Conservation (phyloP, 1,140 invertebrate genomes). For the Dendrolimus kikuchii region DNA sequence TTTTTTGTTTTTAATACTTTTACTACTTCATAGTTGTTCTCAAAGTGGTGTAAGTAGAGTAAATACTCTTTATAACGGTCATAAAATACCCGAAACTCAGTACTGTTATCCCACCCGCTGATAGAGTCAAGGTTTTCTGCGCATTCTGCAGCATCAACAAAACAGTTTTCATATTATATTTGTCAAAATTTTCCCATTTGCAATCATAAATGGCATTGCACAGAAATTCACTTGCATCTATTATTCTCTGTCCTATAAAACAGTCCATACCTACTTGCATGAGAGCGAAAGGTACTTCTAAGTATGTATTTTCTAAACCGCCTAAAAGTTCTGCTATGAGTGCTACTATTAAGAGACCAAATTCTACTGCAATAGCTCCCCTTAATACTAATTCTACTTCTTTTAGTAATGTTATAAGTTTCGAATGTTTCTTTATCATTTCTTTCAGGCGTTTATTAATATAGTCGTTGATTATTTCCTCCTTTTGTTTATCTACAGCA, state of each 20-base stretch:
- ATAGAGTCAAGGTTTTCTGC: slow-evolving; percentile 36
- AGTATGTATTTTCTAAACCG: slow-evolving; percentile 37
- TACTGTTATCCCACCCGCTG: slow-evolving; percentile 32
- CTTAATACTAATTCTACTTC: slow-evolving; percentile 21
- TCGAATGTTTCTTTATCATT: slow-evolving; percentile 25
- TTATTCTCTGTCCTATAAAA: slow-evolving; percentile 35
- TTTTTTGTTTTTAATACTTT: too few relatives aligned
- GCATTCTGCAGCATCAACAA: slow-evolving; percentile 31
- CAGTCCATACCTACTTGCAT: slow-evolving; percentile 35
- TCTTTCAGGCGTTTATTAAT: slow-evolving; percentile 19
- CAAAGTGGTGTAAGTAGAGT: slow-evolving; percentile 38
- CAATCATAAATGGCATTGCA: slow-evolving; percentile 28
- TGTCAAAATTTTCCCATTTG: slow-evolving; percentile 41
- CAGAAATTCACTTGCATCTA: slow-evolving; percentile 30
- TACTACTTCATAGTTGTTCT: slow-evolving; percentile 17
- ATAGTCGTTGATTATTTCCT: slow-evolving; percentile 22
- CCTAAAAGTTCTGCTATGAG: slow-evolving; percentile 38
- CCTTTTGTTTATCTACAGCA: slow-evolving; percentile 1
- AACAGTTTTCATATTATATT: slow-evolving; percentile 27
- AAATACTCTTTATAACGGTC: slow-evolving; percentile 28
- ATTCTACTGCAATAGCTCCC: slow-evolving; percentile 22
- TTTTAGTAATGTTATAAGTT: slow-evolving; percentile 21
- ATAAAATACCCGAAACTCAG: slow-evolving; percentile 32
- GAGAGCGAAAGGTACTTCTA: slow-evolving; percentile 35
- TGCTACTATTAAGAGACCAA: slow-evolving; percentile 11